Percentiles rank a stretch among this genome's conserved stretches.
Evolutionary conservation across 2,113 vertebrate species (phyloP).

Genomic region (Alligator mississippiensis): DNA sequence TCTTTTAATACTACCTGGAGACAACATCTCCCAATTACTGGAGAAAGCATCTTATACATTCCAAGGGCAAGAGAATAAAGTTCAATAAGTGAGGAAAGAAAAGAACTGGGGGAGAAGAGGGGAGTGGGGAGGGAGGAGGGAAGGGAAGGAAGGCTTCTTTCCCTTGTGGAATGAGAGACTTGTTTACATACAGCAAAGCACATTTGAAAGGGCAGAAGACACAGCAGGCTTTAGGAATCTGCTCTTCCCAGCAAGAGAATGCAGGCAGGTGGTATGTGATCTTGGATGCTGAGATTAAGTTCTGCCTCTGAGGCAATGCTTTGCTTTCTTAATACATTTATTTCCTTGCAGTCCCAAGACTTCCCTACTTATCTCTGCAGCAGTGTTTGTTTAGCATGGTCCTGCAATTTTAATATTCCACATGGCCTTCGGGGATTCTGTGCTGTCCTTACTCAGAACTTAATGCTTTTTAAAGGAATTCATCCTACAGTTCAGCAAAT

Average conservation of each 20-base stretch:
- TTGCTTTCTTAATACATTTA: conserved; percentile 35
- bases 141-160: not conserved
- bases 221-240: conserved; percentile 1
- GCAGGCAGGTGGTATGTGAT: conserved; percentile 13
- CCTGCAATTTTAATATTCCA: conserved; percentile 30
- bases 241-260: conserved; percentile 8
- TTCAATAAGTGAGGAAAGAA: not conserved
- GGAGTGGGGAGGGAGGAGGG: not conserved
- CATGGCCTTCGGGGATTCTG: conserved; percentile 8
- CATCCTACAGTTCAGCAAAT: not conserved
- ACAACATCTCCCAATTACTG: not conserved
- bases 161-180: not conserved
- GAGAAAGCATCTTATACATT: not conserved
- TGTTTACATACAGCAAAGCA: conserved; percentile 5
- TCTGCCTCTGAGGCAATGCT: not conserved
- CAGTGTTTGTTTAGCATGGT: not conserved
- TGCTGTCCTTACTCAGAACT: not conserved
- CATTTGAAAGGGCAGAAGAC: conserved; percentile 3
- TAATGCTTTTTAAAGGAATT: conserved; percentile 34
- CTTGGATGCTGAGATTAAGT: conserved; percentile 12
- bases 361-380: conserved; percentile 4
- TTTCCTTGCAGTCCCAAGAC: conserved; percentile 6
- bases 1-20: not conserved
- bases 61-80: not conserved
- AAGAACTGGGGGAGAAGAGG: not conserved